phyloP scores from a whole-genome alignment of 2,888 invertebrate genomes.

The Amblyjoppa proteus region DNA sequence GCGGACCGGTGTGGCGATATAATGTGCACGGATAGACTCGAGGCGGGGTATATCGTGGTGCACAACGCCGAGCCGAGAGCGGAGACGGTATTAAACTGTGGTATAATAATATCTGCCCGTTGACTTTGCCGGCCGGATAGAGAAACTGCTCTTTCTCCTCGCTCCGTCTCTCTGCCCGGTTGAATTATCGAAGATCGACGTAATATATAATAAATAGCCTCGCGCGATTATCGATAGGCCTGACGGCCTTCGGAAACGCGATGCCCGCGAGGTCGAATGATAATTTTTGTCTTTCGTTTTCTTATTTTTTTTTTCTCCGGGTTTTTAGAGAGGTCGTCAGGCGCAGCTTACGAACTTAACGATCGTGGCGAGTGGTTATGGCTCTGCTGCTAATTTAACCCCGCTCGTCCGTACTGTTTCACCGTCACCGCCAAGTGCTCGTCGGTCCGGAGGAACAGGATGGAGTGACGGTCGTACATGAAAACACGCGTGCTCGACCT shows the following conservation, averaged over 20 bases:
- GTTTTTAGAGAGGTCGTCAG: constrained; percentile 59
- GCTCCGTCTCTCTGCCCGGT: constrained; percentile 40
- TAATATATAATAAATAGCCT: constrained; percentile 71
- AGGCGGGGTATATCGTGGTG: background rate
- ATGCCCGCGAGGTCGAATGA: constrained; percentile 78
- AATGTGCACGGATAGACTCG: background rate
- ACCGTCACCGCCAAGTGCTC: constrained; percentile 14
- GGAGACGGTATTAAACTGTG: constrained; percentile 22
- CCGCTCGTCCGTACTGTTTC: constrained; percentile 39
- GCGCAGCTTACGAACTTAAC: constrained; percentile 33
- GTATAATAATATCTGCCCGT: constrained; percentile 18
- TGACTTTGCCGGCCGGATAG: constrained; percentile 26
- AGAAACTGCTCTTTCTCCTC: constrained; percentile 32
- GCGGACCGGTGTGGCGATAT: background rate
- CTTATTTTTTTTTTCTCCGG: constrained; percentile 46
- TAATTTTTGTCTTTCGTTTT: constrained; percentile 70
- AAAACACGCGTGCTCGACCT: background rate
- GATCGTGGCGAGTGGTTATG: constrained; percentile 38
- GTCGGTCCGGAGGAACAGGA: background rate
- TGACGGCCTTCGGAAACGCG: constrained; percentile 79
- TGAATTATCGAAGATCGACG: constrained; percentile 68
- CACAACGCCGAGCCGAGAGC: constrained; percentile 8
- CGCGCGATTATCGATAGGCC: constrained; percentile 69
- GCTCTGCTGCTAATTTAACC: constrained; percentile 37
- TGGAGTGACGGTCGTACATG: background rate